Evolutionary conservation across 2,113 vertebrate genomes (phyloP).

Genomic region (Arenaria interpres): DNA sequence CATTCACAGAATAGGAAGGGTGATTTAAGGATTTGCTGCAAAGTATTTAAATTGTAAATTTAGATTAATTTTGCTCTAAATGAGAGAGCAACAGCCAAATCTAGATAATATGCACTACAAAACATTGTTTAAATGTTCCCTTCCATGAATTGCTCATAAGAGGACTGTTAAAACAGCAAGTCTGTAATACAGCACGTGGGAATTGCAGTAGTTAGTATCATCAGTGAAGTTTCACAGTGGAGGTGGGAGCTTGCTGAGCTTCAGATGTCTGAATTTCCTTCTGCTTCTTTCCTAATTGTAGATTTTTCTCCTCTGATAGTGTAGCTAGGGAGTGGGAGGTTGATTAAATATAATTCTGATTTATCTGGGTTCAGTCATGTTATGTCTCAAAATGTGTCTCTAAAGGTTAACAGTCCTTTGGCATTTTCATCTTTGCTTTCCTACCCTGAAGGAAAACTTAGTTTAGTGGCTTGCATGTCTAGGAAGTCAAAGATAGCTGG

Average conservation of each 20-base stretch:
- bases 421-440: constrained; percentile 58
- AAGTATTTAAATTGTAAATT: constrained; percentile 36
- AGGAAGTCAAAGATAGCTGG: constrained; percentile 4
- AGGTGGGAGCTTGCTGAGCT: not conserved
- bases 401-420: constrained; percentile 60
- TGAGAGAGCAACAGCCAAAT: constrained; percentile 26
- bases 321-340: constrained; percentile 20
- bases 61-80: constrained; percentile 34
- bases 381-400: constrained; percentile 46
- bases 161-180: not conserved
- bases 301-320: constrained; percentile 17
- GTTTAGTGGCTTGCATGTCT: constrained; percentile 1
- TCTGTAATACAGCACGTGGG: not conserved
- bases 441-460: constrained; percentile 16
- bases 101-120: constrained; percentile 16
- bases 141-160: constrained; percentile 1
- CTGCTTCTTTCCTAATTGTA: constrained; percentile 42
- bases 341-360: constrained; percentile 30
- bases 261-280: constrained; percentile 3
- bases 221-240: not conserved
- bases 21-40: not conserved
- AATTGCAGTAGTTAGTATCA: not conserved
- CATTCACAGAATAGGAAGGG: not conserved
- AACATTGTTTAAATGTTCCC: constrained; percentile 48
- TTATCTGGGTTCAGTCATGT: constrained; percentile 37